Percentiles rank a stretch among this genome's conserved stretches.
phyloP scores from a whole-genome alignment of 2,113 vertebrate genomes.

The Merops nubicus region DNA sequence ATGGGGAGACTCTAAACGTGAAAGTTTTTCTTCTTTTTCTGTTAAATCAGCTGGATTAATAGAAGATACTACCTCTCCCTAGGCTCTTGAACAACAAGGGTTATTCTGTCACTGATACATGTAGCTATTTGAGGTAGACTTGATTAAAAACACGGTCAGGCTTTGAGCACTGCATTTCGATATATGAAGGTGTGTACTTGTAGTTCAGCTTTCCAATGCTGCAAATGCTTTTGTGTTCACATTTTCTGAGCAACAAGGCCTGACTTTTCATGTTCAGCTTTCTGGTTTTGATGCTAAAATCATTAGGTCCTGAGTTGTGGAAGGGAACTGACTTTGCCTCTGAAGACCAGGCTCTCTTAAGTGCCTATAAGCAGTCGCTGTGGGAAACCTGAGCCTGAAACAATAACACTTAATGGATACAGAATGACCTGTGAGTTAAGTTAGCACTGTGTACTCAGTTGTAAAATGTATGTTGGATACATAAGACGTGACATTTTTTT shows the following conservation, averaged over 20 bases:
- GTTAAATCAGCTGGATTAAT: neutral
- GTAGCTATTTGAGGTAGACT: neutral
- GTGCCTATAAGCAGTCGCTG: neutral
- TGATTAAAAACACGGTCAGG: fast-evolving
- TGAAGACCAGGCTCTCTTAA: neutral
- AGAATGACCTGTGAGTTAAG: neutral
- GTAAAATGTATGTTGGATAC: neutral
- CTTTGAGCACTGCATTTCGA: neutral
- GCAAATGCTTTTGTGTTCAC: fast-evolving
- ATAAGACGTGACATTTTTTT: neutral
- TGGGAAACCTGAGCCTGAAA: neutral
- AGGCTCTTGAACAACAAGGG: neutral
- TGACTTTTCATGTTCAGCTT: neutral
- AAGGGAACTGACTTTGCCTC: neutral
- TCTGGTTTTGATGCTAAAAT: neutral
- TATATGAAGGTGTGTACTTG: neutral
- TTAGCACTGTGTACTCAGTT: neutral
- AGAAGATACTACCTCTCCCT: neutral
- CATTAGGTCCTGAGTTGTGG: neutral
- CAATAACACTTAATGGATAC: neutral
- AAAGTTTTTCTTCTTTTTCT: neutral
- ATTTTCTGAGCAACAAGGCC: neutral
- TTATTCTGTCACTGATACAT: neutral
- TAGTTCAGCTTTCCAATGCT: neutral
- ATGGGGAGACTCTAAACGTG: neutral